phyloP scores from a whole-genome alignment of 1,140 invertebrate genomes.

The Drosophila willistoni region DNA sequence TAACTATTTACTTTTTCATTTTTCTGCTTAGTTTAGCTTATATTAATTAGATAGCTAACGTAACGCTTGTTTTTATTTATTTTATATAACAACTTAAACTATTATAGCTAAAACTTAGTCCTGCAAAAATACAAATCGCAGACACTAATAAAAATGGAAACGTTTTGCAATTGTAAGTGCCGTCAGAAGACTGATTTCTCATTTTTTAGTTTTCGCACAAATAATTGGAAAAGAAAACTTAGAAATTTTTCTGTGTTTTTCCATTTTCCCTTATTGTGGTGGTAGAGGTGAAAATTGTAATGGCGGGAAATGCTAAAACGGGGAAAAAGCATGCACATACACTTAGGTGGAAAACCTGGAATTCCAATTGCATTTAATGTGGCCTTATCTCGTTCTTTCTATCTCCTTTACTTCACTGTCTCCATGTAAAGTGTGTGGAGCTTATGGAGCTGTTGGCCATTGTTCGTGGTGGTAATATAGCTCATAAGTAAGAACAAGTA shows the following conservation, averaged over 20 bases:
- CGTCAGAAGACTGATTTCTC: slow-evolving; percentile 58
- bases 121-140: slow-evolving; percentile 12
- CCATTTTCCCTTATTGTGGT: not conserved
- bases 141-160: slow-evolving; percentile 30
- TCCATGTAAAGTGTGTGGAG: not conserved
- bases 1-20: not conserved
- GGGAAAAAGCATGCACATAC: too few relatives aligned
- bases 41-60: not conserved
- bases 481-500: slow-evolving; percentile 46
- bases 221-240: slow-evolving; percentile 77
- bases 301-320: slow-evolving; percentile 2
- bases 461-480: slow-evolving; percentile 31
- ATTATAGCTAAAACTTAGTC: slow-evolving; percentile 41
- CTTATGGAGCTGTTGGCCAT: not conserved
- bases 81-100: slow-evolving; percentile 17
- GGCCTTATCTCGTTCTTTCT: too few relatives aligned
- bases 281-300: slow-evolving; percentile 40
- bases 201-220: slow-evolving; percentile 26
- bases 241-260: slow-evolving; percentile 68
- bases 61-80: slow-evolving; percentile 22
- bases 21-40: slow-evolving; percentile 8
- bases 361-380: not conserved
- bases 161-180: slow-evolving; percentile 55
- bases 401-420: not conserved
- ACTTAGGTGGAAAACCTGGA: not conserved